Evolutionary conservation across 2,113 vertebrate genomes (phyloP).

Genomic region (Cephalopholis sonnerati): DNA sequence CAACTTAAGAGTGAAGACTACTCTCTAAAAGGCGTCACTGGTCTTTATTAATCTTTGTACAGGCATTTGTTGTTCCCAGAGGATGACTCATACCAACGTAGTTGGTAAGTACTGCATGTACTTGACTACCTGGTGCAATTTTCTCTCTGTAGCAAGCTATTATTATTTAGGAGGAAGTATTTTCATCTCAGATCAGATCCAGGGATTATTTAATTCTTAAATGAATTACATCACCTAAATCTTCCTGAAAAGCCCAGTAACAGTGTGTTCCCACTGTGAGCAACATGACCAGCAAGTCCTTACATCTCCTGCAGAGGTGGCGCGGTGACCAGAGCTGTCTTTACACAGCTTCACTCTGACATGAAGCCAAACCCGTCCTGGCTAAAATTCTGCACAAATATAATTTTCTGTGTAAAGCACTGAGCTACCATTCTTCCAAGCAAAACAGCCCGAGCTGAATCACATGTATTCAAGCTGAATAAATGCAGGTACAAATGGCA

Average conservation of each 20-base stretch:
- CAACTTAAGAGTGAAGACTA: background rate
- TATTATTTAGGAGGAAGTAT: background rate
- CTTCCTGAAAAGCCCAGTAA: background rate
- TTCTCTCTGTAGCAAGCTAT: background rate
- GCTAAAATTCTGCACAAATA: conserved; percentile 18
- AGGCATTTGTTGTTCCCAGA: background rate
- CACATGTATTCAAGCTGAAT: conserved; percentile 28
- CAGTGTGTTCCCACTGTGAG: background rate
- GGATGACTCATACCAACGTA: background rate
- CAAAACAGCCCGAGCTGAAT: conserved; percentile 23
- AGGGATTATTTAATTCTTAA: background rate
- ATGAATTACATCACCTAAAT: background rate
- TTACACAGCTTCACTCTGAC: conserved; percentile 17
- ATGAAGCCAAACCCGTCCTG: background rate
- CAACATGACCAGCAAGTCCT: background rate
- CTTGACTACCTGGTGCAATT: background rate
- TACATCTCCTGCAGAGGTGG: conserved; percentile 32
- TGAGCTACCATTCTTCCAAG: conserved; percentile 8
- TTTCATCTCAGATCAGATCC: background rate
- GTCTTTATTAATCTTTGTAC: background rate
- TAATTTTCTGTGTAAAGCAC: conserved; percentile 22
- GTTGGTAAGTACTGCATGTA: background rate
- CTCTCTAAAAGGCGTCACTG: too few species aligned
- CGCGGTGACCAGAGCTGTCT: conserved; percentile 3
- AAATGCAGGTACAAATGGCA: conserved; percentile 13